A percentile compares a stretch with the other conserved stretches of the same genome.
Conservation (phyloP, 1,140 invertebrate genomes). For the Cydia fagiglandana region DNA sequence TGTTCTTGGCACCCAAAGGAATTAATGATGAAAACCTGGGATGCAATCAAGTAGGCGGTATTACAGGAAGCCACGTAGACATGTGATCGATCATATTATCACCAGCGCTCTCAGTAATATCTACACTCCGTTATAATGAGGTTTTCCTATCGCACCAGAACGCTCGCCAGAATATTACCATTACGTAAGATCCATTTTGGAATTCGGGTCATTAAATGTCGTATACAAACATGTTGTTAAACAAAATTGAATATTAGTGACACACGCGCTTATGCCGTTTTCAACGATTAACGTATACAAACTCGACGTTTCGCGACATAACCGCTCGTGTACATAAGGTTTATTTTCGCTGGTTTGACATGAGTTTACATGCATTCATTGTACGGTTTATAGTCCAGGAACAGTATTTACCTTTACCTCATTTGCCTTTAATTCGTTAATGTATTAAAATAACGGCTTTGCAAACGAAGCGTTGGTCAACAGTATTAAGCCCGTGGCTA, state of each 20-base stretch:
- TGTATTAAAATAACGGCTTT: constrained; percentile 24
- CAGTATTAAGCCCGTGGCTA: background rate
- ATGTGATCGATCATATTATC: constrained; percentile 14
- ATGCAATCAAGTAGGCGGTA: constrained; percentile 6
- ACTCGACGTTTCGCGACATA: too few species aligned
- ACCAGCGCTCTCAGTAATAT: background rate
- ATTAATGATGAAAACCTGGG: background rate
- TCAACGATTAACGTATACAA: background rate
- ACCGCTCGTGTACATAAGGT: too few species aligned
- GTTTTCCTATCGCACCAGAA: background rate
- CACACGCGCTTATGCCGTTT: background rate
- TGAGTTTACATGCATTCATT: too few species aligned
- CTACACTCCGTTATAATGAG: constrained; percentile 4
- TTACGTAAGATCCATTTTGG: background rate
- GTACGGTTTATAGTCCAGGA: constrained; percentile 1
- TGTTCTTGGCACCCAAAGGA: too few species aligned
- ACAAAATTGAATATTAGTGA: too few species aligned
- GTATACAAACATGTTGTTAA: too few species aligned
- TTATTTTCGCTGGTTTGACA: too few species aligned
- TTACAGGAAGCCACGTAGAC: background rate
- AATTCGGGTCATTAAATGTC: too few species aligned
- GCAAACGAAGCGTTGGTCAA: constrained; percentile 1
- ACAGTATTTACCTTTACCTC: constrained; percentile 21
- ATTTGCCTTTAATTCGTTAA: constrained; percentile 29
- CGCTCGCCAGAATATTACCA: background rate